Base-by-base conservation (phyloP, 2,113 vertebrate species). In the Malurus alboscapulatus region DNA sequence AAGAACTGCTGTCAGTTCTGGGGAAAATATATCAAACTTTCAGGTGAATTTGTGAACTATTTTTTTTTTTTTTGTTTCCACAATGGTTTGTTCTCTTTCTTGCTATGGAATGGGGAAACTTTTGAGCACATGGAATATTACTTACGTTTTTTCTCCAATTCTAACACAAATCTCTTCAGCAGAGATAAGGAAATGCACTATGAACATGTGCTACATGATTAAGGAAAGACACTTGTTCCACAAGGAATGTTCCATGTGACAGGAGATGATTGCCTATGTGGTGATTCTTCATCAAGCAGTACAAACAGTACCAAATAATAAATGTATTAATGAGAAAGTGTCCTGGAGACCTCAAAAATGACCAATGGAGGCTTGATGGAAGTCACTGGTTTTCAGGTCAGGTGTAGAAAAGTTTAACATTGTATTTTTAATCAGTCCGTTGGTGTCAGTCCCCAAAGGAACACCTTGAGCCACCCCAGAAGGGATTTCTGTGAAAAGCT, bases 391-490 rank as follows among this genome's bases (percentile, higher is more conserved):
- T 80, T 80, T 73, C 29, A 48, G 5, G 48, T 48, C 30, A 57
- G 51, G 1, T 36, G 36, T 54, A 17, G 24, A n/a, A 38, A 55
- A 80, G 57, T 19, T 44, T 14, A 20, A 51, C 5, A 11, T 10
- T 15, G 0, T 10, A 69, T 24, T n/a, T 84, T 57, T 47, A 19
- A 9, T 45, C 68, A 63, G 4, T 12, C 14, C 72, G 48, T 76
- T 75, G 34, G 12, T 59, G 40, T 40, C 74, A 73, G 40, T 42
- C 27, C n/a, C 66, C 38, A 30, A 42, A 44, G 24, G 6, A 67
- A 40, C 21, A 14, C n/a, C 59, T 54, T 20, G 32, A 50, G 6
- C 12, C 9, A 4, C 4, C 12, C 6, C 11, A 0, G 10, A 26
- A 66, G 38, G n/a, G 30, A 21, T 57, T 78, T 83, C 44, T 67